These are phyloP conservation scores for Vombatus ursinus DNA, from an alignment of 2,113 vertebrate genomes.

Conservation along the genomic window DNA sequence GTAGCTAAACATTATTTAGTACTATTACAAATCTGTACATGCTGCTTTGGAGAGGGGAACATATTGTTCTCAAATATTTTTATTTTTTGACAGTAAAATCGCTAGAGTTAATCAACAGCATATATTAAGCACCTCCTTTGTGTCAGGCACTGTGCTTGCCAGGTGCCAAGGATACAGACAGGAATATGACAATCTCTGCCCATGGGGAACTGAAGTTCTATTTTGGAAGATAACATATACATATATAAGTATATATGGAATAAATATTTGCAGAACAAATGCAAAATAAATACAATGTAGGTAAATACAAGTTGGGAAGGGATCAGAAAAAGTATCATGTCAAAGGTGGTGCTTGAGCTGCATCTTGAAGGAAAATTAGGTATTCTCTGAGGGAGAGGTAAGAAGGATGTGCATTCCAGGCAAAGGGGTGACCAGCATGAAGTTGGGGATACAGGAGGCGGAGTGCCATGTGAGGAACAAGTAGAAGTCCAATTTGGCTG, in stretches of 20 bases:
- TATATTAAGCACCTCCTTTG: slow-evolving; percentile 29
- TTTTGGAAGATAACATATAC: not conserved
- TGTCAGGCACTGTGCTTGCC: not conserved
- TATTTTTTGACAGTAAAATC: slow-evolving; percentile 53
- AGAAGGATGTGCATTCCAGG: not conserved
- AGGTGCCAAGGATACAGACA: not conserved
- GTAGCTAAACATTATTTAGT: slow-evolving; percentile 29
- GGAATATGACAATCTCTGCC: not conserved
- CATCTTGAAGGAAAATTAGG: not conserved
- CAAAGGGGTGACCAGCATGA: not conserved
- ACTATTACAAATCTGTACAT: slow-evolving; percentile 45
- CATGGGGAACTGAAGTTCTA: slow-evolving; percentile 3
- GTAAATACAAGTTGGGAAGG: not conserved
- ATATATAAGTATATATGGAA: not conserved
- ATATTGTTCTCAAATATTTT: slow-evolving; percentile 35
- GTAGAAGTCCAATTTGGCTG: not conserved
- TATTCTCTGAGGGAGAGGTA: not conserved
- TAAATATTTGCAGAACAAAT: not conserved
- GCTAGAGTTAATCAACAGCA: not conserved
- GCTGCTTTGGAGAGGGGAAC: slow-evolving; percentile 34
- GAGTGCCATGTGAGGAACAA: not conserved
- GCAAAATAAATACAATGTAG: no score
- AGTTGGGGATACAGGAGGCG: not conserved
- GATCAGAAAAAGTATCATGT: not conserved
- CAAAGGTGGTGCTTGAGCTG: not conserved